These are phyloP conservation scores for Nymphalis io DNA, from an alignment of 1,140 invertebrate genomes.

Conservation along the genomic window DNA sequence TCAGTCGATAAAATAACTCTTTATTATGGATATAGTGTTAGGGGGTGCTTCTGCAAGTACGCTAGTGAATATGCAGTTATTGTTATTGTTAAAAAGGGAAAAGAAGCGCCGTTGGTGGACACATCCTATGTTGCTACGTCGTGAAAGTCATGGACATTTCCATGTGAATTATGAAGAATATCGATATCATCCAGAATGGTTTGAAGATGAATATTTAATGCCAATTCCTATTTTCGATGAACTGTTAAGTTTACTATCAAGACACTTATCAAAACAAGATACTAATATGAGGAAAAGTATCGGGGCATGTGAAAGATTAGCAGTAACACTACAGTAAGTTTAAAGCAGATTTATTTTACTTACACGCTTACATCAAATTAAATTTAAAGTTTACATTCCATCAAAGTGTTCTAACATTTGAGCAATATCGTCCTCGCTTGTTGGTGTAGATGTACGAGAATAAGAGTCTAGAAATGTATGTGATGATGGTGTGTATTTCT, in stretches of 20 bases:
- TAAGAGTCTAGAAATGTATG: slow-evolving; percentile 16
- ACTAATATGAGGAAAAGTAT: slow-evolving; percentile 12
- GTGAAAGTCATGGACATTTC: slow-evolving; percentile 17
- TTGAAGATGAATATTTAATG: slow-evolving; percentile 32
- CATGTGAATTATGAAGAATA: slow-evolving; percentile 31
- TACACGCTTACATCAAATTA: slow-evolving; percentile 10
- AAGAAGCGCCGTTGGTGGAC: slow-evolving; percentile 14
- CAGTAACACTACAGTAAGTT: slow-evolving; percentile 11
- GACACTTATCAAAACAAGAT: slow-evolving; percentile 13
- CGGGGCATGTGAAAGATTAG: slow-evolving; percentile 9
- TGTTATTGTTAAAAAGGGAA: slow-evolving; percentile 3
- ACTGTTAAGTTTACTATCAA: slow-evolving; percentile 13
- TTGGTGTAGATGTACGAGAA: slow-evolving; percentile 9
- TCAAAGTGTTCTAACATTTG: slow-evolving; percentile 13
- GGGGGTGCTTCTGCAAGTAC: slow-evolving; percentile 20
- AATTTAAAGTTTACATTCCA: slow-evolving; percentile 14
- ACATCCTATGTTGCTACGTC: slow-evolving; percentile 12
- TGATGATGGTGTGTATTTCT: slow-evolving; percentile 21
- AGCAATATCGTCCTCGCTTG: slow-evolving; percentile 4
- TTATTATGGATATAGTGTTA: slow-evolving; percentile 25
- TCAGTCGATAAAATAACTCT: slow-evolving; percentile 24
- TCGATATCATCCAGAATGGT: slow-evolving; percentile 29
- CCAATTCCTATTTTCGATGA: slow-evolving; percentile 23
- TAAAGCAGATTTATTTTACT: slow-evolving; percentile 13
- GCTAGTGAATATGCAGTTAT: slow-evolving; percentile 25